Evolutionary conservation across 2,888 invertebrate genomes (phyloP).

Genomic region (Ceriagrion tenellum): DNA sequence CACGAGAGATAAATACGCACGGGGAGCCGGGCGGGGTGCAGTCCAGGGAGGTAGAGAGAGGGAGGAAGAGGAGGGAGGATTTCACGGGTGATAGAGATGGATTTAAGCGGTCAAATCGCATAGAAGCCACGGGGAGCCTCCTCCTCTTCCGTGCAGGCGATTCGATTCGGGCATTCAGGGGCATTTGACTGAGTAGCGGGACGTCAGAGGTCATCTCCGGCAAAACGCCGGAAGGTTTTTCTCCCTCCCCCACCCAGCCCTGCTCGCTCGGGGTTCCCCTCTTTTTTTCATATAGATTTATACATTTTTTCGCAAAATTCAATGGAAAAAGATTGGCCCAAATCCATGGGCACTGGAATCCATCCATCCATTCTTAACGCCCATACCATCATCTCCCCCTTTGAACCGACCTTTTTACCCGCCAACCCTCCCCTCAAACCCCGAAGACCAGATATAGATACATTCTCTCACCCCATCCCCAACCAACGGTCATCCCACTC

Average conservation of each 20-base stretch:
- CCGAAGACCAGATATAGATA: slow-evolving; percentile 6
- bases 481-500: background rate
- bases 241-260: background rate
- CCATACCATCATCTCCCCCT: background rate
- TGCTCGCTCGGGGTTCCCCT: background rate
- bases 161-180: background rate
- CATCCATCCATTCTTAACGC: slow-evolving; percentile 45
- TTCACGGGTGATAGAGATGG: slow-evolving; percentile 47
- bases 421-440: background rate
- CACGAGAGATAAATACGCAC: background rate
- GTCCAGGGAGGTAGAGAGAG: background rate
- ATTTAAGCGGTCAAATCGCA: slow-evolving; percentile 55
- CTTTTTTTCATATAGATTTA: background rate
- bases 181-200: slow-evolving; percentile 56
- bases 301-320: slow-evolving; percentile 42
- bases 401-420: background rate
- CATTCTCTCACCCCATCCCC: background rate
- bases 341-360: slow-evolving; percentile 51
- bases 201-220: slow-evolving; percentile 61
- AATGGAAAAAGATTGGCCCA: slow-evolving; percentile 64
- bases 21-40: background rate
- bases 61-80: background rate
- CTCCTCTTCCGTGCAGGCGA: background rate
- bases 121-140: slow-evolving; percentile 14
- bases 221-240: slow-evolving; percentile 55